phyloP scores from a whole-genome alignment of 2,888 invertebrate species.

The Didymodactylos carnosus region DNA sequence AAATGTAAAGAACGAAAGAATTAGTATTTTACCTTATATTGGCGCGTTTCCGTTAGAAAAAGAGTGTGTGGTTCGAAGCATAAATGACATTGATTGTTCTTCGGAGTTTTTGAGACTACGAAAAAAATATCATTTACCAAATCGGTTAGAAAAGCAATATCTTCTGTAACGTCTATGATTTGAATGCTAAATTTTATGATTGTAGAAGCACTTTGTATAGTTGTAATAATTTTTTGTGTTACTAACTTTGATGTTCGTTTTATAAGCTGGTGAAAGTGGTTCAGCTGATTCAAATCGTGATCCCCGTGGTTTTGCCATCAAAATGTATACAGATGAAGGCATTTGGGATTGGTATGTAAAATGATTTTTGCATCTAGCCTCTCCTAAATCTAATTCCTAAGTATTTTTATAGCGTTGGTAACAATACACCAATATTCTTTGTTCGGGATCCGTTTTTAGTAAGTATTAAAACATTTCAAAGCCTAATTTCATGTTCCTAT shows the following conservation, averaged over 20 bases:
- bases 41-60: too few relatives aligned
- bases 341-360: not conserved
- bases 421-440: constrained; percentile 76
- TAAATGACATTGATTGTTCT: too few relatives aligned
- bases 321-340: constrained; percentile 53
- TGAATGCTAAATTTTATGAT: too few relatives aligned
- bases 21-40: too few relatives aligned
- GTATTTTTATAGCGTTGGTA: constrained; percentile 55
- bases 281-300: constrained; percentile 73
- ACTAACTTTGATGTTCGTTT: constrained; percentile 37
- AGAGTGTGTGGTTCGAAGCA: too few relatives aligned
- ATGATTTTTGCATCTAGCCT: not conserved
- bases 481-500: not conserved
- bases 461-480: not conserved
- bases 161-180: too few relatives aligned
- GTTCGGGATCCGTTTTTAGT: constrained; percentile 55
- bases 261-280: constrained; percentile 60
- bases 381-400: not conserved
- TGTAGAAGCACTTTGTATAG: too few relatives aligned
- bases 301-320: constrained; percentile 73
- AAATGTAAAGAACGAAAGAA: too few relatives aligned
- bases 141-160: too few relatives aligned
- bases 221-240: too few relatives aligned
- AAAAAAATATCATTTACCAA: too few relatives aligned
- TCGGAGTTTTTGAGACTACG: too few relatives aligned